phyloP scores from a whole-genome alignment of 2,797 vertebrate genomes.

The Betta splendens region DNA sequence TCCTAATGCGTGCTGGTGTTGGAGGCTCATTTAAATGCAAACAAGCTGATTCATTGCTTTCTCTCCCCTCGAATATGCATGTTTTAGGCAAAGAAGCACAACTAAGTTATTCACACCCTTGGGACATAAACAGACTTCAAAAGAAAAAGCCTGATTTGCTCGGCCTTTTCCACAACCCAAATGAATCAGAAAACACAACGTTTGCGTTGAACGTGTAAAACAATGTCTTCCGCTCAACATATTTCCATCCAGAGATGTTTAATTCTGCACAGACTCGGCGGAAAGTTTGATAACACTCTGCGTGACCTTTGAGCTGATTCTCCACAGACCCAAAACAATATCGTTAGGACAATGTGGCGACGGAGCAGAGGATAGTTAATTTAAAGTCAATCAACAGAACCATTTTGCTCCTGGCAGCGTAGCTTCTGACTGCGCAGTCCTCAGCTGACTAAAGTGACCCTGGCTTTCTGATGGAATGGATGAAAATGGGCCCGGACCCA shows the following conservation, averaged over 20 bases:
- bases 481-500: slow-evolving; percentile 62
- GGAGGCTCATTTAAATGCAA: slow-evolving; percentile 66
- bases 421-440: slow-evolving; percentile 41
- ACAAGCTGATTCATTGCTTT: slow-evolving; percentile 68
- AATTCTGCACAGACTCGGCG: slow-evolving; percentile 9
- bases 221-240: slow-evolving; percentile 28
- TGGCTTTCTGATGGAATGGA: slow-evolving; percentile 43
- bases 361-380: slow-evolving; percentile 43
- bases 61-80: slow-evolving; percentile 56
- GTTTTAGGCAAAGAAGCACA: slow-evolving; percentile 62
- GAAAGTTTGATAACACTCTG: slow-evolving; percentile 36
- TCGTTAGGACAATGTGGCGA: slow-evolving; percentile 19
- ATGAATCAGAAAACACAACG: slow-evolving; percentile 44
- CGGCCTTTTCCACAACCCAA: slow-evolving; percentile 42
- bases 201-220: slow-evolving; percentile 38
- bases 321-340: slow-evolving; percentile 23
- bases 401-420: slow-evolving; percentile 21
- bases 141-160: slow-evolving; percentile 53
- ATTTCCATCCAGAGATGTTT: slow-evolving; percentile 29
- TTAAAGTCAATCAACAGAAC: slow-evolving; percentile 57
- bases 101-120: slow-evolving; percentile 64
- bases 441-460: slow-evolving; percentile 47
- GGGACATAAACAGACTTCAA: slow-evolving; percentile 68
- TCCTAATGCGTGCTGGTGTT: slow-evolving; percentile 36
- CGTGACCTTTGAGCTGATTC: slow-evolving; percentile 41